These are phyloP conservation scores for Mylabris sibirica DNA, from an alignment of 2,888 invertebrate species.

Conservation along the genomic window DNA sequence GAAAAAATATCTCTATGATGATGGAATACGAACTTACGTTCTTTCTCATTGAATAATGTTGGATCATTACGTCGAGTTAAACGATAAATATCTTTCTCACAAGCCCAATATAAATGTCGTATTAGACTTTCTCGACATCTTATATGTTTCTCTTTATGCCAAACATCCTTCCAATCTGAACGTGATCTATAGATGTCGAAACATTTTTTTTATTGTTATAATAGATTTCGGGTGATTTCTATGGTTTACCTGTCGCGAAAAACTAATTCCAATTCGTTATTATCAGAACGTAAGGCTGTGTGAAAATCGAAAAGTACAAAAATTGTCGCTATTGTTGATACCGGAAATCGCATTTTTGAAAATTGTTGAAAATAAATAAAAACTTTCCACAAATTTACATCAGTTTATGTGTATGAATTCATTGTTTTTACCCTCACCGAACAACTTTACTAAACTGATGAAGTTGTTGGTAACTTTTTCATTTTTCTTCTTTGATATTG, in stretches of 20 bases:
- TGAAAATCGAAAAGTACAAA: conserved; percentile 54
- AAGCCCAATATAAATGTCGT: conserved; percentile 68
- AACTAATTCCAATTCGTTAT: conserved; percentile 62
- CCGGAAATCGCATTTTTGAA: conserved; percentile 49
- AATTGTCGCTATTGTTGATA: conserved; percentile 54
- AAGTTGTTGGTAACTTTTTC: conserved; percentile 39
- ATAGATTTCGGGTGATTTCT: not conserved
- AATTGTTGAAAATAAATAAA: conserved; percentile 1
- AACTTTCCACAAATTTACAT: conserved; percentile 14
- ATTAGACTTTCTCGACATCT: conserved; percentile 67
- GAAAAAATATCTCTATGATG: too few relatives aligned
- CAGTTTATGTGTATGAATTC: conserved; percentile 14
- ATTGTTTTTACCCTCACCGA: conserved; percentile 42
- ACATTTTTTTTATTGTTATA: not conserved
- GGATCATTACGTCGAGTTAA: conserved; percentile 61
- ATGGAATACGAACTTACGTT: too few relatives aligned
- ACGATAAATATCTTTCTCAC: conserved; percentile 70
- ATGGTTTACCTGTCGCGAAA: conserved; percentile 61
- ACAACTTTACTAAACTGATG: conserved; percentile 28
- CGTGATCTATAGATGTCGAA: conserved; percentile 59
- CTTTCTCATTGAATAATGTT: not conserved
- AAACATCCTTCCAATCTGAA: conserved; percentile 67
- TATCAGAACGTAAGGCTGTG: conserved; percentile 52
- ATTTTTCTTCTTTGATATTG: conserved; percentile 41
- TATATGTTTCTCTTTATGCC: conserved; percentile 67